Evolutionary conservation across 2,797 vertebrate species (phyloP).

Genomic region (Poliocrania exsul): DNA sequence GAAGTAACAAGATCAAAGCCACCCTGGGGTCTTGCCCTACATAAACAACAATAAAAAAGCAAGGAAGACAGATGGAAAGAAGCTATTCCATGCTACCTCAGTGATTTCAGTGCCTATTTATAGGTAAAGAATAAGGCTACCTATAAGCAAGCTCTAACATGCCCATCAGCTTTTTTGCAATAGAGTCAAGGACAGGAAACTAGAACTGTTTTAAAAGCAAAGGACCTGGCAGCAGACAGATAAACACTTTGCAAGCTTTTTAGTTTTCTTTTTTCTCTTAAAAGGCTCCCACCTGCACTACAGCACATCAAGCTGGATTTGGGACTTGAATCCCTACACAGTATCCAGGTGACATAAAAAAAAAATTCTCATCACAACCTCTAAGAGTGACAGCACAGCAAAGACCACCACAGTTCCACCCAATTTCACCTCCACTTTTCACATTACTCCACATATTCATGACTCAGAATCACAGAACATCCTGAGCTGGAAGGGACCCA

Average conservation of each 20-base stretch:
- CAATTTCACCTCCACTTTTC: not conserved
- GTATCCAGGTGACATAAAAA: not conserved
- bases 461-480: not conserved
- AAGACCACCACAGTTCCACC: rapidly evolving
- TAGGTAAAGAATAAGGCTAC: slow-evolving; percentile 12
- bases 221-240: not conserved
- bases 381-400: rapidly evolving
- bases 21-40: slow-evolving; percentile 32
- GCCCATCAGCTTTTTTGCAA: not conserved
- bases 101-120: not conserved
- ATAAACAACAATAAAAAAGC: slow-evolving; percentile 39
- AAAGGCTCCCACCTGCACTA: not conserved
- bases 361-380: rapidly evolving
- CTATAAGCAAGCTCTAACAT: not conserved
- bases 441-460: rapidly evolving
- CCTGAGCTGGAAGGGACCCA: not conserved
- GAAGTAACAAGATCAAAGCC: slow-evolving; percentile 45
- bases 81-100: not conserved
- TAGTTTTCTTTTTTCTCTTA: not conserved
- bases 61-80: slow-evolving; percentile 13
- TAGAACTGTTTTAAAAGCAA: not conserved
- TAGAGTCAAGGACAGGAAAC: not conserved
- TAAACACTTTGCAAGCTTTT: not conserved
- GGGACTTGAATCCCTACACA: not conserved
- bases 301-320: not conserved